Conservation (phyloP, 92 coral and sea anemone genomes). For the Pocillopora meandrina region DNA sequence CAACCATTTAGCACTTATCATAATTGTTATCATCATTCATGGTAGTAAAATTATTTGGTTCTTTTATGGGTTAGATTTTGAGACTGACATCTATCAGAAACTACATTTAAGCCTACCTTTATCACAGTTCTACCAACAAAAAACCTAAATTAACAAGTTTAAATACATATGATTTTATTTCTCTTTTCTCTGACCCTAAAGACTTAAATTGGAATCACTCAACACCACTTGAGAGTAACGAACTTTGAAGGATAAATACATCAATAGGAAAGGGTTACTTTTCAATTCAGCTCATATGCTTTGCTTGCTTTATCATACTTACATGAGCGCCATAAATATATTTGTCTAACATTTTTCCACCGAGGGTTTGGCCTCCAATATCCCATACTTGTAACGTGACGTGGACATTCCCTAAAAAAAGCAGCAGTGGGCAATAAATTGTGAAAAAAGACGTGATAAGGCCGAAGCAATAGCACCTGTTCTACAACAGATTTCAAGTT, state of each 20-base stretch:
- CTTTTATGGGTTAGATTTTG: too few species aligned
- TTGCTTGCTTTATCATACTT: constrained; percentile 19
- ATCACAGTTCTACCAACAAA: too few species aligned
- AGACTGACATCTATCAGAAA: too few species aligned
- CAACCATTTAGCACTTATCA: too few species aligned
- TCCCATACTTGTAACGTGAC: constrained; percentile 99
- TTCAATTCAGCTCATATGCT: not conserved
- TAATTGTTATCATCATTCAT: too few species aligned
- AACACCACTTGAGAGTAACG: too few species aligned
- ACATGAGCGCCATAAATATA: constrained; percentile 97
- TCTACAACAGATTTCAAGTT: not conserved
- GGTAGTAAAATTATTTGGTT: too few species aligned
- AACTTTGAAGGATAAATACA: not conserved
- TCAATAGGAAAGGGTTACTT: not conserved
- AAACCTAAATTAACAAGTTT: too few species aligned
- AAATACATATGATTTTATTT: too few species aligned
- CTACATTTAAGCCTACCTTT: too few species aligned
- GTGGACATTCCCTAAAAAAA: constrained; percentile 75
- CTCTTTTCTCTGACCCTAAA: too few species aligned
- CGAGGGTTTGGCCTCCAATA: constrained; percentile 97
- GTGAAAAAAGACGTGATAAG: not conserved
- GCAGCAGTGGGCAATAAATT: not conserved
- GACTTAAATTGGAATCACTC: too few species aligned
- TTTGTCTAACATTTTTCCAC: constrained; percentile 97
- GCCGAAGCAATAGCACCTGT: not conserved